Evolutionary conservation across 2,888 invertebrate genomes (phyloP).

Genomic region (Netelia virgata): DNA sequence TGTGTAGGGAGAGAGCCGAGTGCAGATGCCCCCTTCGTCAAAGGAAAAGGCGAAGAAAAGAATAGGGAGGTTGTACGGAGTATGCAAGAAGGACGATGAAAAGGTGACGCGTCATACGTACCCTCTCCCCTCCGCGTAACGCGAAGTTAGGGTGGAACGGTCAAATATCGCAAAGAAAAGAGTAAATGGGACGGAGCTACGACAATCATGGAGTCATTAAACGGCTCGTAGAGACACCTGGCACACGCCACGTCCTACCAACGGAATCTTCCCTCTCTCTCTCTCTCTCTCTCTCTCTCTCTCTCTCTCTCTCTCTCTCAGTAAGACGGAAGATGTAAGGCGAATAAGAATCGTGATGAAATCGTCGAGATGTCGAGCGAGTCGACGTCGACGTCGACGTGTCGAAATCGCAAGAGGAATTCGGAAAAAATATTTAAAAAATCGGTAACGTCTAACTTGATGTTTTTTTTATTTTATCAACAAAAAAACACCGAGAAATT

Average conservation of each 20-base stretch:
- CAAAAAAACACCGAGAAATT: too few relatives aligned
- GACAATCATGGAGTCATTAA: constrained; percentile 66
- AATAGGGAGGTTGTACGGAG: constrained; percentile 50
- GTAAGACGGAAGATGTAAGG: constrained; percentile 34
- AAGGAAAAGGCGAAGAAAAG: constrained; percentile 63
- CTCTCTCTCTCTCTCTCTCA: constrained; percentile 15
- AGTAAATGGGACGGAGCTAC: constrained; percentile 46
- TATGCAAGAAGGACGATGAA: constrained; percentile 36
- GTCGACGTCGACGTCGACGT: too few relatives aligned
- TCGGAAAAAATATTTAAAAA: too few relatives aligned
- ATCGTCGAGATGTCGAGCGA: too few relatives aligned
- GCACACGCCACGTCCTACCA: constrained; percentile 68
- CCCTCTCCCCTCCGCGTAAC: constrained; percentile 28
- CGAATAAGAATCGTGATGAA: constrained; percentile 36
- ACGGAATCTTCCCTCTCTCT: constrained; percentile 40
- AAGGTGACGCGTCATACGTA: constrained; percentile 31
- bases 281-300: constrained; percentile 11
- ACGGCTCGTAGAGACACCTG: constrained; percentile 70
- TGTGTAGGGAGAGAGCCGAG: too few relatives aligned
- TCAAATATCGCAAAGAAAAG: constrained; percentile 60
- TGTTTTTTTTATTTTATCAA: too few relatives aligned
- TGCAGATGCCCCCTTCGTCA: constrained; percentile 10
- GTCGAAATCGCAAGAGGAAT: too few relatives aligned
- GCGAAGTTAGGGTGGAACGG: constrained; percentile 50
- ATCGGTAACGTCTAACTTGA: too few relatives aligned